Conservation (phyloP, 2,797 vertebrate species). For the Lates japonicus region DNA sequence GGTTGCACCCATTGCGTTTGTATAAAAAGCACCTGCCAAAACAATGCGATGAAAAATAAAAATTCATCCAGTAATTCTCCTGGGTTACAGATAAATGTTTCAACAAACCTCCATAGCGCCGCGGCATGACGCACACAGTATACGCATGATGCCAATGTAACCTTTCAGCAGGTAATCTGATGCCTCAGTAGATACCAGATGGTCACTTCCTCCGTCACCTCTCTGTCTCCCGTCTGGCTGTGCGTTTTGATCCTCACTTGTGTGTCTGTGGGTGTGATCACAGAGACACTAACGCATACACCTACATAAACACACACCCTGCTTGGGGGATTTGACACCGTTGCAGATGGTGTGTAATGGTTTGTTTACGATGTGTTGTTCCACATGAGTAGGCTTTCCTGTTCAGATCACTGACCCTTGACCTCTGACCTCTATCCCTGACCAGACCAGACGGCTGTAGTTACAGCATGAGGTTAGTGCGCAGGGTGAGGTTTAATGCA, state of each 20-base stretch:
- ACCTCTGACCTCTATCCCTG: conserved; percentile 64
- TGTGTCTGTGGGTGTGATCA: conserved; percentile 58
- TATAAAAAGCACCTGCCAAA: not conserved
- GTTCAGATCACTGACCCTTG: conserved; percentile 69
- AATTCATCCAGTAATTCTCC: not conserved
- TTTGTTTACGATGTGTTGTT: conserved; percentile 83
- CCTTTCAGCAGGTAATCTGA: conserved; percentile 67
- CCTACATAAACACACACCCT: conserved; percentile 43
- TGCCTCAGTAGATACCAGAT: conserved; percentile 69
- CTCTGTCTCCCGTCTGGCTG: conserved; percentile 53
- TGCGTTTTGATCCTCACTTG: conserved; percentile 66
- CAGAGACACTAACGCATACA: conserved; percentile 48
- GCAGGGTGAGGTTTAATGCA: conserved; percentile 35
- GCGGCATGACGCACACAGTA: not conserved
- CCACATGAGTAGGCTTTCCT: conserved; percentile 73
- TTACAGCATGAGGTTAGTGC: conserved; percentile 24
- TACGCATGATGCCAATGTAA: conserved; percentile 36
- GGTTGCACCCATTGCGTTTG: not conserved
- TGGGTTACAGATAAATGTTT: not conserved
- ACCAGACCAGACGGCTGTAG: conserved; percentile 55
- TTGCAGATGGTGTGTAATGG: conserved; percentile 79
- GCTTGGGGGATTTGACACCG: conserved; percentile 67
- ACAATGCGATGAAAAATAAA: not conserved
- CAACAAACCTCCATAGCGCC: not conserved
- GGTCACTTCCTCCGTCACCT: conserved; percentile 72